These are phyloP conservation scores for Drosophila mettleri DNA, from an alignment of 2,888 invertebrate genomes.

Conservation along the genomic window DNA sequence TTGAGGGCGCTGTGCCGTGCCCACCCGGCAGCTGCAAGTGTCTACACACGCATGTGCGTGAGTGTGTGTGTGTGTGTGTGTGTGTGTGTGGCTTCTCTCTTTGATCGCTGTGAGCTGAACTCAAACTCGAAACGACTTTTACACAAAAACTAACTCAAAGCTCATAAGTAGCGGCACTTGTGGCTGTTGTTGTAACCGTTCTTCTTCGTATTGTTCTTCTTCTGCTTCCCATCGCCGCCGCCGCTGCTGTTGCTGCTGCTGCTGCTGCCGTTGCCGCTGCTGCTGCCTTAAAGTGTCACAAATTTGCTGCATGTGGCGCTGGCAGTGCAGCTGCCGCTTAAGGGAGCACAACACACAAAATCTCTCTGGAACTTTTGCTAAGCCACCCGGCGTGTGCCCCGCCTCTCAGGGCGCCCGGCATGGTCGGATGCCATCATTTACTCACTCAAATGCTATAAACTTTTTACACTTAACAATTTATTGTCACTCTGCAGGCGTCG, in stretches of 20 bases:
- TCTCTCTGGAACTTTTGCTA: conserved; percentile 58
- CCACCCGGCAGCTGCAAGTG: not conserved
- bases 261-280: conserved; percentile 3
- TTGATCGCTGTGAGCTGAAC: conserved; percentile 55
- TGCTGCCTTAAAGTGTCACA: conserved; percentile 45
- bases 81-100: conserved; percentile 52
- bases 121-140: conserved; percentile 50
- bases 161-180: conserved; percentile 26
- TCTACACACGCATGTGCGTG: not conserved
- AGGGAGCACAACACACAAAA: conserved; percentile 46
- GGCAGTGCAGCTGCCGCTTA: conserved; percentile 17
- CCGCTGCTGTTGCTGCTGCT: conserved; percentile 12
- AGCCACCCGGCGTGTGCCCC: conserved; percentile 37
- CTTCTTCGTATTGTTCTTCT: not conserved
- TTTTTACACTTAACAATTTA: conserved; percentile 79
- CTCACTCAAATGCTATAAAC: conserved; percentile 77
- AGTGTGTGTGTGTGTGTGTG: conserved; percentile 3
- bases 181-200: conserved; percentile 13
- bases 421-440: conserved; percentile 67
- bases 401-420: not conserved
- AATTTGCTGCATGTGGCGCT: conserved; percentile 39
- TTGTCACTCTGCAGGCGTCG: conserved; percentile 66
- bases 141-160: conserved; percentile 40
- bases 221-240: not conserved
- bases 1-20: conserved; percentile 17